Evolutionary conservation across 1,140 invertebrate species (phyloP), one percentile per base, ranked within the genome.

Genomic region (Aphaenogaster floridana): DNA sequence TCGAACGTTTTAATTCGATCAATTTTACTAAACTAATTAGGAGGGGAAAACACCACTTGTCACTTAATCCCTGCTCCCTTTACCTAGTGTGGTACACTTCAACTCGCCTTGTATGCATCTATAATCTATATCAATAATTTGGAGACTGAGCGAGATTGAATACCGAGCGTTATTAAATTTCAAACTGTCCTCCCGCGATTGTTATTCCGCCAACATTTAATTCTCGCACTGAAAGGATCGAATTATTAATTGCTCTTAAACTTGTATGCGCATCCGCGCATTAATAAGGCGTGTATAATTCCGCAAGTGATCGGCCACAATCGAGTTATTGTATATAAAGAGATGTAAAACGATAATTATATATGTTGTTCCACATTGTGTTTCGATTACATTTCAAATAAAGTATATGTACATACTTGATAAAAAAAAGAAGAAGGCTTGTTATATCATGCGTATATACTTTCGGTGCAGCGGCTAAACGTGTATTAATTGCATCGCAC

Each of bases 401-500:
- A 69, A 81, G 13, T 81, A 71, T 81, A 81, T 81, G 36, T 81
- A 80, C n/a, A 80, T 80, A 81, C 64, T 69, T 69, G 42, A 69
- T 42, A 69, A 54, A 69, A 78, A 77, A n/a, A 61, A 61, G 28
- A 21, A 68, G 17, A n/a, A 81, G 36, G 9, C n/a, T 68, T 36
- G 13, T 69, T 69, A 54, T 7, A 78, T 48, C 17, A 45, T 61
- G 57, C 39, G 17, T 52, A 3, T 77, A 77, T 77, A 45, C 8
- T 79, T 79, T 79, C 28, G 11, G 3, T 39, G 72, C 72, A 42
- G 45, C 45, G 66, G 28, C 42, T 63, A 61, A 66, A 66, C 42
- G 77, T 66, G 77, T 79, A 79, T 50, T 79, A 50, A 64, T 64
- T 45, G 57, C 42, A 64, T 64, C 59, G 59, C 61, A 64, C 42